A percentile compares a stretch with the other conserved stretches of the same genome.
Conservation (phyloP, 2,113 vertebrate species). For the Chaetodon auriga region DNA sequence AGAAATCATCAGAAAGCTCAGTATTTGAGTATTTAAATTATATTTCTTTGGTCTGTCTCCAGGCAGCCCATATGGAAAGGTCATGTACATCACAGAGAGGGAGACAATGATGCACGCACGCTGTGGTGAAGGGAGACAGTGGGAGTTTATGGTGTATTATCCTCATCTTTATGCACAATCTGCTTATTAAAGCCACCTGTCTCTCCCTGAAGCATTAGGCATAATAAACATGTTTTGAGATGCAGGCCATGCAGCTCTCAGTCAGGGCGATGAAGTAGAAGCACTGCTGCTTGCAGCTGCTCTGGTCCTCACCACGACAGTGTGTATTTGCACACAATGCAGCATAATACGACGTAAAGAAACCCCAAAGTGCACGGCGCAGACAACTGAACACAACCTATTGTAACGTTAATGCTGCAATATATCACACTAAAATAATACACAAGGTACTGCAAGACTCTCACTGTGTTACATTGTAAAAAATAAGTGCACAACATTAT, state of each 20-base stretch:
- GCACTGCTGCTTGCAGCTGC: slow-evolving; percentile 38
- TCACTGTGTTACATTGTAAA: background rate
- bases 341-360: too few species aligned
- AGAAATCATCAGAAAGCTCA: slow-evolving; percentile 46
- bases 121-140: slow-evolving; percentile 33
- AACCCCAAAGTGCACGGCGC: too few species aligned
- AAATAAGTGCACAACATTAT: background rate
- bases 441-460: background rate
- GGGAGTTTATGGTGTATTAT: slow-evolving; percentile 47
- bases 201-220: slow-evolving; percentile 48
- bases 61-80: slow-evolving; percentile 73
- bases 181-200: slow-evolving; percentile 72
- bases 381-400: too few species aligned
- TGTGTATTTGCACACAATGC: background rate
- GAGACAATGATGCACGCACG: slow-evolving; percentile 27
- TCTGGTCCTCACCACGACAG: background rate
- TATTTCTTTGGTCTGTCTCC: slow-evolving; percentile 58
- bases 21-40: slow-evolving; percentile 56
- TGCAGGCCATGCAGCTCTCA: slow-evolving; percentile 43
- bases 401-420: background rate
- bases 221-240: slow-evolving; percentile 54
- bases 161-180: slow-evolving; percentile 72
- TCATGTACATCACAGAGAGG: slow-evolving; percentile 42
- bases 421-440: background rate
- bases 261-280: slow-evolving; percentile 38